Conservation (phyloP, 2,888 invertebrate species). For the Phoenoteleia sp. region DNA sequence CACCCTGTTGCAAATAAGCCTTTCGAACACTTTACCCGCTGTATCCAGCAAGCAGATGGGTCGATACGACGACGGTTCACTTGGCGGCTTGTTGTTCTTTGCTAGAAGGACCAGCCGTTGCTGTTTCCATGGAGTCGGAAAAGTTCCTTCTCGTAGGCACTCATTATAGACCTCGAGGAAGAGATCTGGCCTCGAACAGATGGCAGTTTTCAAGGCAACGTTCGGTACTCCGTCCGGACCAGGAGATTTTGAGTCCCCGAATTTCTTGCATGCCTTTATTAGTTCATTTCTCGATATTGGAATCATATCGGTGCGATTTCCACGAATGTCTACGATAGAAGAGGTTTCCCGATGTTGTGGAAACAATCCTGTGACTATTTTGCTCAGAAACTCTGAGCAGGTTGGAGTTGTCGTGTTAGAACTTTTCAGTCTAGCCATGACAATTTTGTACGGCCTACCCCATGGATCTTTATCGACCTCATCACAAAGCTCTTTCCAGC, state of each 20-base stretch:
- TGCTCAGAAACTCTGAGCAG: conserved; percentile 49
- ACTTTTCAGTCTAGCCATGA: conserved; percentile 38
- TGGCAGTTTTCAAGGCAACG: background rate
- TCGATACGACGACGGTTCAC: too few relatives aligned
- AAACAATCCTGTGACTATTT: conserved; percentile 64
- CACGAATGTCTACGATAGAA: background rate
- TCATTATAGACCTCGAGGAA: background rate
- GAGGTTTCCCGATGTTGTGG: conserved; percentile 34
- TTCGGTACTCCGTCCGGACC: conserved; percentile 19
- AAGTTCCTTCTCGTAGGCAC: background rate
- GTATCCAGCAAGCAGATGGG: too few relatives aligned
- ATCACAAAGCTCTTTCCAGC: conserved; percentile 68
- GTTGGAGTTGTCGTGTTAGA: conserved; percentile 37
- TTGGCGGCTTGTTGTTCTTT: too few relatives aligned
- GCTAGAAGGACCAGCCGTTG: too few relatives aligned
- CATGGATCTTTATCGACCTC: conserved; percentile 74
- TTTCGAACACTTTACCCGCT: conserved; percentile 6
- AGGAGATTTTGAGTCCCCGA: background rate
- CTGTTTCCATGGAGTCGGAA: too few relatives aligned
- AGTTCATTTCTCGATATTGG: background rate
- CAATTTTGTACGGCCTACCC: conserved; percentile 61
- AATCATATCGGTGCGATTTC: background rate
- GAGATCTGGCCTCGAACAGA: background rate
- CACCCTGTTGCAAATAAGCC: background rate
- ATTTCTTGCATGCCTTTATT: background rate